Evolutionary conservation across 1,140 invertebrate genomes (phyloP).

Genomic region (Probaryconus sp.): DNA sequence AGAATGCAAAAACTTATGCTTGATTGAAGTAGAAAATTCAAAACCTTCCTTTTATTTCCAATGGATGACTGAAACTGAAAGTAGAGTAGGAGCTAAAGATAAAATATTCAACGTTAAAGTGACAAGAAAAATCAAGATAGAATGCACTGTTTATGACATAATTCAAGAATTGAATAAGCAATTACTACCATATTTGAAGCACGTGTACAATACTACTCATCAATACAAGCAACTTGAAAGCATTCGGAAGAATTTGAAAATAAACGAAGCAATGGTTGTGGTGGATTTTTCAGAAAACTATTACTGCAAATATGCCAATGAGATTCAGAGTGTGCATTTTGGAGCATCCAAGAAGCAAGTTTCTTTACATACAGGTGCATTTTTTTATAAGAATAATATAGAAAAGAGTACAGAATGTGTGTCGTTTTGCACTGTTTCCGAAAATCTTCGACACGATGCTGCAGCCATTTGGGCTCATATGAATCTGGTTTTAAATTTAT

Average conservation of each 20-base stretch:
- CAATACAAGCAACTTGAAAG: constrained; percentile 8
- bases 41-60: constrained; percentile 11
- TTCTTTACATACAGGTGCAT: constrained; percentile 18
- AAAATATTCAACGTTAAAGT: constrained; percentile 15
- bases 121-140: constrained; percentile 14
- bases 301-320: constrained; percentile 24
- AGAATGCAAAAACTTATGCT: constrained; percentile 1
- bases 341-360: constrained; percentile 29
- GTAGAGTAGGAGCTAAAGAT: constrained; percentile 2
- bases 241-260: constrained; percentile 2
- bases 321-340: constrained; percentile 31
- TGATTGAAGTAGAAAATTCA: not conserved
- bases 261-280: constrained; percentile 6
- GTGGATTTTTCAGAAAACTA: constrained; percentile 34
- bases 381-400: constrained; percentile 9
- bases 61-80: constrained; percentile 17
- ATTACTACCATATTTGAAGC: constrained; percentile 9
- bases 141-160: constrained; percentile 7
- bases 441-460: constrained; percentile 11
- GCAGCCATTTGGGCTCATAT: constrained; percentile 13
- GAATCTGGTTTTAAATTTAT: constrained; percentile 1
- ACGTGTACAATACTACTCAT: constrained; percentile 8
- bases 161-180: constrained; percentile 6
- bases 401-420: constrained; percentile 4
- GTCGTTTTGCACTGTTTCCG: constrained; percentile 6